phyloP scores from a whole-genome alignment of 2,888 invertebrate genomes.

The Caenorhabditis doughertyi region DNA sequence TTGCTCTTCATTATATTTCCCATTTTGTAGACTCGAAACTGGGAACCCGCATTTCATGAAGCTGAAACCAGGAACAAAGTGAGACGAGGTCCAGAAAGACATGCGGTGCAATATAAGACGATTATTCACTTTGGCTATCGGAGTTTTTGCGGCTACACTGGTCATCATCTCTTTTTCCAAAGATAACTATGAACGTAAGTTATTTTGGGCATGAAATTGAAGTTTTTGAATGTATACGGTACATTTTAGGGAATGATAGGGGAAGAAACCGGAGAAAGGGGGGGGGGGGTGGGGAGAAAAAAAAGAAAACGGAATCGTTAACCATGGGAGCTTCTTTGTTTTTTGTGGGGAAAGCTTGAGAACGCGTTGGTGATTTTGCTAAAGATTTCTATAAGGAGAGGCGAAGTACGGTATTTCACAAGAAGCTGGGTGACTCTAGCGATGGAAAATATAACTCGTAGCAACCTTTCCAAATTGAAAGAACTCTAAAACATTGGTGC shows the following conservation, averaged over 20 bases:
- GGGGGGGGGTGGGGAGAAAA: background rate
- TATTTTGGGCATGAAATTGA: background rate
- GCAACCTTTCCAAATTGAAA: no score
- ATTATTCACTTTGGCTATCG: slow-evolving; percentile 76
- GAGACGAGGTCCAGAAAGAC: slow-evolving; percentile 23
- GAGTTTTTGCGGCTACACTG: slow-evolving; percentile 78
- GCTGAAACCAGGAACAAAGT: slow-evolving; percentile 9
- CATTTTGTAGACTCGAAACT: slow-evolving; percentile 13
- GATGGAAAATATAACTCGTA: no score
- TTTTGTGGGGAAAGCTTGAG: background rate
- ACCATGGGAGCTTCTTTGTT: background rate
- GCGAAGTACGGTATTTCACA: no score
- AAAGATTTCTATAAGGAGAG: no score
- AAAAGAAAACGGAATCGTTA: background rate
- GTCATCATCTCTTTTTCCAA: slow-evolving; percentile 76
- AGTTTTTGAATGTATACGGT: slow-evolving; percentile 10
- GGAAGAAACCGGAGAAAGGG: background rate
- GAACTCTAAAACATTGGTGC: no score
- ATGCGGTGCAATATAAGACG: slow-evolving; percentile 80
- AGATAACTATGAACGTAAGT: slow-evolving; percentile 69
- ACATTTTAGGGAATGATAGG: background rate
- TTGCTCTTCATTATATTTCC: background rate
- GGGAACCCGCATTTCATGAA: slow-evolving; percentile 24
- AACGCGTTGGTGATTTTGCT: no score
- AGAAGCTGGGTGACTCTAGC: no score